Evolutionary conservation across 2,888 invertebrate genomes (phyloP), one percentile per base, ranked within the genome.

Genomic region (Catocala fraxini): DNA sequence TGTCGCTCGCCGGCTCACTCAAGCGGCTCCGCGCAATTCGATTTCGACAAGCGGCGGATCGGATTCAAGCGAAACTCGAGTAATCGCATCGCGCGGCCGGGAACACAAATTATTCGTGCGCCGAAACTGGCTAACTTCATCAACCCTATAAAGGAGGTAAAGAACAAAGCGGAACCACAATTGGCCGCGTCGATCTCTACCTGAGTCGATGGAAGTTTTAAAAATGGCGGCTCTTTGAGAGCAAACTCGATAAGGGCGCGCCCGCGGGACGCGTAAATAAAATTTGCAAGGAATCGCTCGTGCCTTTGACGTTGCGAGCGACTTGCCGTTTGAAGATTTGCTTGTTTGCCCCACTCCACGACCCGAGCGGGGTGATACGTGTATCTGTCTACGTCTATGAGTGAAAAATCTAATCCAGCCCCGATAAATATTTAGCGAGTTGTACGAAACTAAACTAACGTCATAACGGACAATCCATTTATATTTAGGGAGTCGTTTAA

Each of bases 111-210:
- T 92, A 92, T 91, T 88, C 91, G 85, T 85, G 86, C 87, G 86
- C 88, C 89, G 90, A 91, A 93, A 93, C 92, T 93, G 69, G 70
- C 77, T 92, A 93, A 93, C 93, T 93, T 91, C 91, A 85, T 93
- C 89, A 92, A 90, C 89, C 90, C 89, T 86, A 89, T 90, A 90
- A 90, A 90, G 88, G 89, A 89, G 89, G 87, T 85, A 87, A 82
- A 86, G 92, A 93, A 93, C 93, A 93, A 93, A 93, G 92, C 87
- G 89, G 84, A 80, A 90, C 93, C 93, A 91, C 93, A 93, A 92
- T 93, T 92, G 92, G 89, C 84, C 84, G 85, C 84, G 79, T 72
- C 85, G 82, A 81, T 77, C 79, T 79, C 84, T 91, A 91, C 91
- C 91, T 91, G 90, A 84, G 85, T 89, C 86, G 86, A 87, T 89